phyloP scores from a whole-genome alignment of 2,113 vertebrate species.

The Pavo muticus region DNA sequence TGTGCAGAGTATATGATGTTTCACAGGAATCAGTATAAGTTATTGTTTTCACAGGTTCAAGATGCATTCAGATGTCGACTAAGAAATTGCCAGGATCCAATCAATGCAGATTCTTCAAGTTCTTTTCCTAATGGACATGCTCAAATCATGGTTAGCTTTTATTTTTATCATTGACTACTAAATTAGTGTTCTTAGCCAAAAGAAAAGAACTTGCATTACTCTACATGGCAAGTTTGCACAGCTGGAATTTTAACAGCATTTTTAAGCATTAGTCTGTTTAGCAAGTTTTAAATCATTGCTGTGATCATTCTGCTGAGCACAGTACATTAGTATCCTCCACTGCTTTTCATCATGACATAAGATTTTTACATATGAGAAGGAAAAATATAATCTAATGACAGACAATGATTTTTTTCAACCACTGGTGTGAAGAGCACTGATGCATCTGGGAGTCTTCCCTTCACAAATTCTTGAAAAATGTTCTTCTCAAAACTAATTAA shows the following conservation, averaged over 20 bases:
- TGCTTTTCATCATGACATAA: neutral
- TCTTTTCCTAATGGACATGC: constrained; percentile 99
- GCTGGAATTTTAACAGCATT: neutral
- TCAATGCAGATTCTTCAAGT: constrained; percentile 94
- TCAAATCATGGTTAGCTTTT: constrained; percentile 95
- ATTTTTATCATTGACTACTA: constrained; percentile 19
- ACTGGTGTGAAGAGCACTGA: neutral
- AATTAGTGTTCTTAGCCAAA: neutral
- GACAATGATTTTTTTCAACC: neutral
- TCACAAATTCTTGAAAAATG: neutral
- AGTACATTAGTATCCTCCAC: neutral
- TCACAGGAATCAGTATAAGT: constrained; percentile 35
- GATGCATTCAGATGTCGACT: constrained; percentile 97
- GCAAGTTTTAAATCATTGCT: neutral
- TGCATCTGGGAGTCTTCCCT: neutral
- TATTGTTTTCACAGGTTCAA: constrained; percentile 86
- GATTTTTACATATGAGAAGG: neutral
- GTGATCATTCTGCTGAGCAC: neutral
- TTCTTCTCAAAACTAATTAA: neutral
- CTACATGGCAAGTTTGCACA: neutral
- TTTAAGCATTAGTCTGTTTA: neutral
- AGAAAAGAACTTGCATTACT: neutral
- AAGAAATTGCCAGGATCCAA: constrained; percentile 98
- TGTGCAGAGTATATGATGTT: neutral
- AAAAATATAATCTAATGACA: neutral